Evolutionary conservation across 2,113 vertebrate genomes (phyloP).

Genomic region (Eonycteris spelaea): DNA sequence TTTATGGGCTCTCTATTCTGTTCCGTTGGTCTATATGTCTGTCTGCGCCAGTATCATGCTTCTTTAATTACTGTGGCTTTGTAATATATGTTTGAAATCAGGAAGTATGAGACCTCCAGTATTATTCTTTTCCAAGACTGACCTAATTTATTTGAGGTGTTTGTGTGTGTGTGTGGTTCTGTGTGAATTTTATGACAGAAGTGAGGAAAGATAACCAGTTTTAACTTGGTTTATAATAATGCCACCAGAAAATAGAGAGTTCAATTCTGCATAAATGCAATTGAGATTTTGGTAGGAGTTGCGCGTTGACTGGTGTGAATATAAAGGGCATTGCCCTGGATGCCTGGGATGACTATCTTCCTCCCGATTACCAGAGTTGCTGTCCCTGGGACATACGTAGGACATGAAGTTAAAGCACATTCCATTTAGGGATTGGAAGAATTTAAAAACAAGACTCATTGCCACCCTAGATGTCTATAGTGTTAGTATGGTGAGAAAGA

Average conservation of each 20-base stretch:
- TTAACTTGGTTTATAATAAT: too few relatives aligned
- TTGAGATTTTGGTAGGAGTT: neutral
- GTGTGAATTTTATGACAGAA: neutral
- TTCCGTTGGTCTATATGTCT: neutral
- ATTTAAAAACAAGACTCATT: neutral
- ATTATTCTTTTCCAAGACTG: neutral
- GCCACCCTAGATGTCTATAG: neutral
- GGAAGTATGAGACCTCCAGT: neutral
- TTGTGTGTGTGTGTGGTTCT: neutral
- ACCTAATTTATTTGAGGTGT: neutral
- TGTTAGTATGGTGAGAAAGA: neutral
- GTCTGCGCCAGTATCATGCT: neutral
- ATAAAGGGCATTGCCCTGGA: neutral
- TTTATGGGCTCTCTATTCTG: neutral
- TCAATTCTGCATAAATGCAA: neutral
- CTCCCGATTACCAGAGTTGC: neutral
- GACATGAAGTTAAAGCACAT: neutral
- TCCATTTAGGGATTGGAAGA: neutral
- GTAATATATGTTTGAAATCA: neutral
- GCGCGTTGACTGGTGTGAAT: too few relatives aligned
- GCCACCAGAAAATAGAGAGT: too few relatives aligned
- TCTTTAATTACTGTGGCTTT: neutral
- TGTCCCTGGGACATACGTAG: fast-evolving
- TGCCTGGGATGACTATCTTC: neutral
- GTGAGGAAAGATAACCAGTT: too few relatives aligned